A percentile compares a stretch with the other conserved stretches of the same genome.
phyloP scores from a whole-genome alignment of 2,113 vertebrate species.

The Ornithorhynchus anatinus region DNA sequence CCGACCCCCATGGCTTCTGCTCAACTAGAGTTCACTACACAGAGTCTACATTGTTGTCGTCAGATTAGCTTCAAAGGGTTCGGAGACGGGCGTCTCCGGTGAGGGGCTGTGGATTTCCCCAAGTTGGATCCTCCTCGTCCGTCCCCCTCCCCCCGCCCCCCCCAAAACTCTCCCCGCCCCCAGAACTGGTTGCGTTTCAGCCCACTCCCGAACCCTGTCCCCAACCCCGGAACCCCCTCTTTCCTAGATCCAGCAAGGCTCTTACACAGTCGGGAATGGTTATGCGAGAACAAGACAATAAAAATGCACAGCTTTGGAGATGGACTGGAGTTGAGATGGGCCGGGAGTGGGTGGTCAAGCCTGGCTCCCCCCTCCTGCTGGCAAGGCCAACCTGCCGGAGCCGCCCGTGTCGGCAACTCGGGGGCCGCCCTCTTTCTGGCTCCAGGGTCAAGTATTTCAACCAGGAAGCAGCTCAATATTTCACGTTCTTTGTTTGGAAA shows the following conservation, averaged over 20 bases:
- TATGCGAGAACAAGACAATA: conserved; percentile 50
- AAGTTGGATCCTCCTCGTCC: conserved; percentile 12
- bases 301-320: conserved; percentile 53
- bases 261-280: conserved; percentile 59
- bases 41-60: conserved; percentile 34
- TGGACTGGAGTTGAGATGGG: conserved; percentile 27
- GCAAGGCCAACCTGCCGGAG: background rate
- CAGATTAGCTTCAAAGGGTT: conserved; percentile 16
- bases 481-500: conserved; percentile 26
- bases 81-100: conserved; percentile 36
- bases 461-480: conserved; percentile 50
- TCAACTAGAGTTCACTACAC: conserved; percentile 53
- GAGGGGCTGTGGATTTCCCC: conserved; percentile 12
- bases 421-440: background rate
- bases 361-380: background rate
- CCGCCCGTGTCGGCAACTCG: background rate
- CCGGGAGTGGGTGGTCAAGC: background rate
- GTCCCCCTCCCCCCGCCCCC: background rate
- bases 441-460: conserved; percentile 26
- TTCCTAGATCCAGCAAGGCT: conserved; percentile 31
- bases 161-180: background rate
- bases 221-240: background rate
- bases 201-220: background rate
- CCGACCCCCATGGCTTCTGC: conserved; percentile 68
- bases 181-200: background rate